Evolutionary conservation across 2,888 invertebrate species (phyloP).

Genomic region (Cloeon dipterum): DNA sequence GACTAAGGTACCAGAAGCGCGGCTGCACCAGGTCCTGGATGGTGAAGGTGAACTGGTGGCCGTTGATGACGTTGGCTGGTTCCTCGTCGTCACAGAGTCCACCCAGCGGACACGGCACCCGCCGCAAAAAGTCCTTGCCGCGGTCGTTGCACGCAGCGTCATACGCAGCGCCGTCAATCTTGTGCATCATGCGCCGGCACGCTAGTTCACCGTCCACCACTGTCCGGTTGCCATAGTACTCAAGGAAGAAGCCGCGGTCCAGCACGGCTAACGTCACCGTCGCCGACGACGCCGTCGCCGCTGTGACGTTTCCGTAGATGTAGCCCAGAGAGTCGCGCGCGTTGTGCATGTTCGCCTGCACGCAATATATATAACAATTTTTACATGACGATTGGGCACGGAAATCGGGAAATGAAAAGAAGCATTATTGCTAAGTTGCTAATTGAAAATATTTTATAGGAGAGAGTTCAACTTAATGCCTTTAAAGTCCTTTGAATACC

Average conservation of each 20-base stretch:
- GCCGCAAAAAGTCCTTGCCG: conserved; percentile 55
- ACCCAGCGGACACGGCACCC: conserved; percentile 59
- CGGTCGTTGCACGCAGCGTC: conserved; percentile 58
- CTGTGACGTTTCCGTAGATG: conserved; percentile 87
- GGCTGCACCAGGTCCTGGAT: conserved; percentile 77
- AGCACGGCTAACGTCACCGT: conserved; percentile 72
- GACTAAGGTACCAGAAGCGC: conserved; percentile 88
- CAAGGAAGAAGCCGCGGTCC: conserved; percentile 68
- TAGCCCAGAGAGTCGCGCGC: conserved; percentile 76
- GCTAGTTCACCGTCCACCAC: conserved; percentile 40
- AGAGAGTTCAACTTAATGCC: too few species aligned
- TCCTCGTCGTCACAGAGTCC: conserved; percentile 72
- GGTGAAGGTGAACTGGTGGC: conserved; percentile 83
- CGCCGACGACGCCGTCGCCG: conserved; percentile 35
- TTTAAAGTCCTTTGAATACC: too few species aligned
- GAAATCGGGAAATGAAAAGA: too few species aligned
- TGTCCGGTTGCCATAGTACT: conserved; percentile 65
- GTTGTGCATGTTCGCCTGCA: conserved; percentile 71
- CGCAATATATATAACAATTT: too few species aligned
- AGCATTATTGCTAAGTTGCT: too few species aligned
- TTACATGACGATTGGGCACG: too few species aligned
- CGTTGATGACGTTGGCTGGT: conserved; percentile 61
- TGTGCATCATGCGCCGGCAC: conserved; percentile 69
- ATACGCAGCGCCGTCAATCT: conserved; percentile 59
- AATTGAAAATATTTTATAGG: too few species aligned